Evolutionary conservation across 2,113 vertebrate genomes (phyloP).

Genomic region (Micromys minutus): DNA sequence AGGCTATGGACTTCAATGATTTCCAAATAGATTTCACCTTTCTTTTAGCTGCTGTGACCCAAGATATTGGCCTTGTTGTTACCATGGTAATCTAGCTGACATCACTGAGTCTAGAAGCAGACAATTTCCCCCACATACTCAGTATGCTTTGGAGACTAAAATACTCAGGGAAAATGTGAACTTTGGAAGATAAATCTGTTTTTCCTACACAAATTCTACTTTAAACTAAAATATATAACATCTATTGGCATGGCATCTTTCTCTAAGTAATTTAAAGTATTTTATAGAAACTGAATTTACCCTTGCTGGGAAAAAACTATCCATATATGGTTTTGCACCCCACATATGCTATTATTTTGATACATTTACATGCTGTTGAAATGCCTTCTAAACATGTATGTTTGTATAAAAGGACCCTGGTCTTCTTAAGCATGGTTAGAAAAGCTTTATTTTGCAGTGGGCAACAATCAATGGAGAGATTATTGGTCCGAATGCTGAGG

Average conservation of each 20-base stretch:
- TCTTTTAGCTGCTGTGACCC: conserved; percentile 3
- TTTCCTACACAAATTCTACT: conserved; percentile 6
- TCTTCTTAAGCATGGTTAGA: neutral
- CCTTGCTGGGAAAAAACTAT: neutral
- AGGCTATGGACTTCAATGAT: conserved; percentile 23
- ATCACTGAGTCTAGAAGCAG: neutral
- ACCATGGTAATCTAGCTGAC: conserved; percentile 36
- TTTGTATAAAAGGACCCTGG: neutral
- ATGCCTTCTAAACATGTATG: neutral
- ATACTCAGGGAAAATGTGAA: conserved; percentile 3
- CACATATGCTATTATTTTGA: neutral
- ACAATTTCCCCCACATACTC: neutral
- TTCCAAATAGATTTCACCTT: conserved; percentile 17
- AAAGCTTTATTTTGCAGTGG: neutral
- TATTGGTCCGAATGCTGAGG: neutral
- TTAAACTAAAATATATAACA: conserved; percentile 43
- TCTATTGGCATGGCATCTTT: conserved; percentile 3
- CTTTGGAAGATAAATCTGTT: conserved; percentile 1
- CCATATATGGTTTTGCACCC: neutral
- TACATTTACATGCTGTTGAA: too few species aligned
- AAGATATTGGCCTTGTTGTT: conserved; percentile 25
- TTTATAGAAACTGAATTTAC: neutral
- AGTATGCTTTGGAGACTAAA: neutral
- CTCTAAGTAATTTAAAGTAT: conserved; percentile 2
- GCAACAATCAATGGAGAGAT: neutral